Evolutionary conservation across 1,140 invertebrate genomes (phyloP).

Genomic region (Ooceraea biroi): DNA sequence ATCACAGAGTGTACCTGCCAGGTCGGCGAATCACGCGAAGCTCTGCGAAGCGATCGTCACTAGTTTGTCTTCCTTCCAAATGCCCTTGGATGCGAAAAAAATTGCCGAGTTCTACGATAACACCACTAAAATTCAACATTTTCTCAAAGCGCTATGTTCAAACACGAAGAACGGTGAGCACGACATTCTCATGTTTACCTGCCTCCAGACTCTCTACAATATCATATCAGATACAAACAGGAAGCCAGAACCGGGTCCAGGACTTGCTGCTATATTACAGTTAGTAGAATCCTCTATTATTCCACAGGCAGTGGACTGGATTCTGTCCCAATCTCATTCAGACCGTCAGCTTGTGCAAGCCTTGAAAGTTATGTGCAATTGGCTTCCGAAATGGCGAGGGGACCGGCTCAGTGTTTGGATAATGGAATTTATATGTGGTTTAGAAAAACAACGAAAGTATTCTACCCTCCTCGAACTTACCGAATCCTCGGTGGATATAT

Average conservation of each 20-base stretch:
- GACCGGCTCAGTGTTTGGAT: slow-evolving; percentile 86
- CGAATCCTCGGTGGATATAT: slow-evolving; percentile 84
- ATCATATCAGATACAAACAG: slow-evolving; percentile 79
- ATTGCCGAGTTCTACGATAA: slow-evolving; percentile 70
- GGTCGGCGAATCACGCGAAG: slow-evolving; percentile 60
- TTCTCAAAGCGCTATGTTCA: slow-evolving; percentile 68
- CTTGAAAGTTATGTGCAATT: slow-evolving; percentile 85
- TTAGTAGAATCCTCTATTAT: slow-evolving; percentile 82
- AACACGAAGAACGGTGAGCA: slow-evolving; percentile 63
- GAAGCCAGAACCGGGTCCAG: slow-evolving; percentile 83
- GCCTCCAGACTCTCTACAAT: slow-evolving; percentile 79
- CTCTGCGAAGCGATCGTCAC: slow-evolving; percentile 77
- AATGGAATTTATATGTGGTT: slow-evolving; percentile 85
- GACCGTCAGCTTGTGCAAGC: slow-evolving; percentile 84
- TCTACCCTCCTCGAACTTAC: slow-evolving; percentile 86
- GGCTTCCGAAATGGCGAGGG: slow-evolving; percentile 86
- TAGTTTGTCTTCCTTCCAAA: slow-evolving; percentile 71
- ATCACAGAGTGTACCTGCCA: slow-evolving; percentile 69
- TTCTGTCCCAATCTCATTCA: slow-evolving; percentile 80
- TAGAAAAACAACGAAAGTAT: slow-evolving; percentile 86
- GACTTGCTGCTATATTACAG: slow-evolving; percentile 87
- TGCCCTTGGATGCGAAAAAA: slow-evolving; percentile 59
- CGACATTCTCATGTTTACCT: slow-evolving; percentile 70
- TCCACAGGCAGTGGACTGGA: slow-evolving; percentile 84
- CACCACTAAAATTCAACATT: slow-evolving; percentile 69